Conservation (phyloP, 1,140 invertebrate species). For the Philaenus spumarius region DNA sequence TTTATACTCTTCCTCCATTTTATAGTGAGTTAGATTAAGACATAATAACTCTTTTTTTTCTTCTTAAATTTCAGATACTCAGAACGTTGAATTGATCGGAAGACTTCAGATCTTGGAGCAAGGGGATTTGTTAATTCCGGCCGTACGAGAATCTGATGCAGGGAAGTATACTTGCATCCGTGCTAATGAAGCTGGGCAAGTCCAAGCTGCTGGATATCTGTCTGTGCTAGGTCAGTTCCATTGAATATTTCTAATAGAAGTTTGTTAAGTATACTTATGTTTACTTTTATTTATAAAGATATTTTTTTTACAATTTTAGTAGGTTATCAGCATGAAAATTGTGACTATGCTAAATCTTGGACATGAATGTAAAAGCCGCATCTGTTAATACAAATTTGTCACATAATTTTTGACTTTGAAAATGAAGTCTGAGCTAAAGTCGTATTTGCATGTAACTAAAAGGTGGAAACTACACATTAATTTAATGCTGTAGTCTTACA, state of each 20-base stretch:
- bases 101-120: constrained; percentile 76
- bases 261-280: neutral
- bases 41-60: too few species aligned
- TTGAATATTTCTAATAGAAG: neutral
- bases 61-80: constrained; percentile 47
- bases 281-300: neutral
- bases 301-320: neutral
- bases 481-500: too few species aligned
- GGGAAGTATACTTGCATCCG: constrained; percentile 86
- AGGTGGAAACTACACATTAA: too few species aligned
- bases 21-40: too few species aligned
- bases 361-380: neutral
- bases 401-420: too few species aligned
- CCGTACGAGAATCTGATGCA: constrained; percentile 69
- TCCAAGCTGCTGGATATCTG: constrained; percentile 73
- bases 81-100: constrained; percentile 51
- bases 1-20: too few species aligned
- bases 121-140: constrained; percentile 81
- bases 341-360: too few species aligned
- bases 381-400: too few species aligned
- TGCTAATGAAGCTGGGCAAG: constrained; percentile 79
- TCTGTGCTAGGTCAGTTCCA: constrained; percentile 67
- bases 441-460: too few species aligned
- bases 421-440: too few species aligned
- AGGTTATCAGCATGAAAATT: neutral